Evolutionary conservation across 2,888 invertebrate genomes (phyloP), one percentile per base, ranked within the genome.

Genomic region (Harpagoxenus sublaevis): DNA sequence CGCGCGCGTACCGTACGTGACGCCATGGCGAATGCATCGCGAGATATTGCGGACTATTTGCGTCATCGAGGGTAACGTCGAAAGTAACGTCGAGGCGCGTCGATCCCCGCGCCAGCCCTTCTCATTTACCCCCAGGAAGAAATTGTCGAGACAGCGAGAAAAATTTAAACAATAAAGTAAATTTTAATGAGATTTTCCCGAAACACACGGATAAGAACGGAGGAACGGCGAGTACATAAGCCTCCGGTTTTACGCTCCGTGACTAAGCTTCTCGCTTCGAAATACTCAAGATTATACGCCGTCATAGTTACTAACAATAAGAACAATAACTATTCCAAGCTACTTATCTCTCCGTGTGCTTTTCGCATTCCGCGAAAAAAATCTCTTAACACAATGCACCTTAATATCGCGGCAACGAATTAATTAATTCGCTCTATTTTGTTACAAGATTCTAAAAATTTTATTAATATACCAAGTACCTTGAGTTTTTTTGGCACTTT

Each of bases 161-260:
- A 73, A 51, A 73, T 71, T 73, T 60, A 68, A 57, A 45, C 78
- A 57, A 55, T n/a, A 23, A 23, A 31, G n/a, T 55, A 23, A 68
- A 78, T 57, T 57, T 45, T 68, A 62, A 71, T 51, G 48, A 70
- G 35, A 23, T 3, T 35, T 48, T 23, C 23, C 45, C 15, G 10
- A 66, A 57, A 66, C 4, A 48, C 48, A 9, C 35, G 74, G 18
- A 45, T 28, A 31, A 66, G n/a, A 66, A 65, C 18, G 65, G 28
- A n/a, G 15, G 23, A 75, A 51, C 6, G 31, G 4, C 10, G 28
- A 15, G 28, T n/a, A 15, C 60, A 2, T n/a, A 31, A 45, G 23
- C 42, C 60, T 23, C 18, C 53, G 53, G 28, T 18, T 23, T 23
- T n/a, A n/a, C 28, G 45, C 60, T 60, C 42, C 28, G 28, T 28